Base-by-base conservation (phyloP, 2,797 vertebrate species). In the Macropodus opercularis region DNA sequence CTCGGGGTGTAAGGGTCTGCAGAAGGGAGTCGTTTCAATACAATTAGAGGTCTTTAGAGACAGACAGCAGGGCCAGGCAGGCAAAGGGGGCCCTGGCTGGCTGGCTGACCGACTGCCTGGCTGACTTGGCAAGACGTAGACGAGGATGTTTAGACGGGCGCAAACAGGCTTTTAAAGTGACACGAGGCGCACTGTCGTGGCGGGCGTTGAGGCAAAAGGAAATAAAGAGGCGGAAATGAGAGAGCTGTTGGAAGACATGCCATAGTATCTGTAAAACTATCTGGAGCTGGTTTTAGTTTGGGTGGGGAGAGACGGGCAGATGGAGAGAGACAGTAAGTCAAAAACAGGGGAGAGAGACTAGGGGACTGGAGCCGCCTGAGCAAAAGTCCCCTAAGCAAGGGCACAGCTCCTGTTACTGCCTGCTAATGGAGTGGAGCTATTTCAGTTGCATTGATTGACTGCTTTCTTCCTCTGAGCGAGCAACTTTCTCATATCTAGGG, bases 401-500 rank as follows among this genome's bases (percentile, higher is more conserved):
- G 84, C 91, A 90, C 84, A 90, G 90, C 91, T 94, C 91, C 87
- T 89, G 91, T 94, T 94, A 92, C 92, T 77, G 77, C 69, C 88
- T 90, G 87, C 91, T 93, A 94, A 93, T 94, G 92, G 92, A 92
- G 90, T 85, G 87, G 74, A 83, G 91, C 89, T 94, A 93, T 93
- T 93, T 93, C 92, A 89, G 92, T 92, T 87, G 89, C 91, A 93
- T 93, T 93, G 92, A 93, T 91, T 92, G 91, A 94, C 92, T 92
- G 90, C 90, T 91, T 89, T 90, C 90, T 92, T 92, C 86, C 90
- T 91, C 91, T 90, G 91, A 92, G 89, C 75, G 74, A 91, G 87
- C 89, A 89, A 92, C 89, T 90, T 92, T 92, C 89, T 91, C 87
- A 91, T 91, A 92, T 91, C 91, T 89, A 85, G 83, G 80, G 89